Percentiles rank a stretch among this genome's conserved stretches.
Evolutionary conservation across 2,113 vertebrate genomes (phyloP).

Genomic region (Turdus rufiventris): DNA sequence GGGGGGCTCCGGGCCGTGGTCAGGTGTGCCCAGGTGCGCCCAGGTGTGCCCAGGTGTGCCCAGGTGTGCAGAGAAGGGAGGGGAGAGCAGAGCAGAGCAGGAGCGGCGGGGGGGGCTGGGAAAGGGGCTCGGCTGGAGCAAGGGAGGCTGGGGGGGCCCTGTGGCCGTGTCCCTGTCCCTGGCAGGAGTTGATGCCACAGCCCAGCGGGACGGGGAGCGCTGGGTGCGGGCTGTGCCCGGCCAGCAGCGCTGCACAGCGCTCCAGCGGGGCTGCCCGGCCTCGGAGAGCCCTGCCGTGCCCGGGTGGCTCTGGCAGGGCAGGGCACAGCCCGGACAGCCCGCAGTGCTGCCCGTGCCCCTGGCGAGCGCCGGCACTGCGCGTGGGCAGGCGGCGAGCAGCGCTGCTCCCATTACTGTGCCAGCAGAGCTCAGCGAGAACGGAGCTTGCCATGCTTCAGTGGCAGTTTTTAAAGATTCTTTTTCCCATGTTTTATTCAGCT

Average conservation of each 20-base stretch:
- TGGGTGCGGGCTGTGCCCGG: accelerated
- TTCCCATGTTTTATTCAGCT: conserved; percentile 50
- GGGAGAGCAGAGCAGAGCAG: accelerated
- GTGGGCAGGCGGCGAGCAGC: accelerated
- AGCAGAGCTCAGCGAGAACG: neutral
- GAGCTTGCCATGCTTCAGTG: neutral
- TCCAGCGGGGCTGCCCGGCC: no score
- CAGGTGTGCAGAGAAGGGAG: neutral
- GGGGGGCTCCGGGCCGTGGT: accelerated
- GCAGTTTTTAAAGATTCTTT: neutral
- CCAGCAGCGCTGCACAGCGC: neutral
- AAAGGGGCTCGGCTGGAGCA: neutral
- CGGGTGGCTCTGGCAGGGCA: accelerated
- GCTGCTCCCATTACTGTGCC: accelerated
- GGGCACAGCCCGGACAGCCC: accelerated
- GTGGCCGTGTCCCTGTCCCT: neutral
- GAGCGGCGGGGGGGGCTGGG: neutral
- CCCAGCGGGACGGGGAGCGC: accelerated
- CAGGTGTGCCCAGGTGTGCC: neutral
- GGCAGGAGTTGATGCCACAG: neutral
- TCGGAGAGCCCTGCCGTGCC: neutral
- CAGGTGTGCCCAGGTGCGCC: no score
- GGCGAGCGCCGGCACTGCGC: accelerated
- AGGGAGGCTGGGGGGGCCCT: neutral
- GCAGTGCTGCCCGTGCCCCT: neutral